These are phyloP conservation scores for Phengaris arion DNA, from an alignment of 2,888 invertebrate genomes.

Conservation along the genomic window DNA sequence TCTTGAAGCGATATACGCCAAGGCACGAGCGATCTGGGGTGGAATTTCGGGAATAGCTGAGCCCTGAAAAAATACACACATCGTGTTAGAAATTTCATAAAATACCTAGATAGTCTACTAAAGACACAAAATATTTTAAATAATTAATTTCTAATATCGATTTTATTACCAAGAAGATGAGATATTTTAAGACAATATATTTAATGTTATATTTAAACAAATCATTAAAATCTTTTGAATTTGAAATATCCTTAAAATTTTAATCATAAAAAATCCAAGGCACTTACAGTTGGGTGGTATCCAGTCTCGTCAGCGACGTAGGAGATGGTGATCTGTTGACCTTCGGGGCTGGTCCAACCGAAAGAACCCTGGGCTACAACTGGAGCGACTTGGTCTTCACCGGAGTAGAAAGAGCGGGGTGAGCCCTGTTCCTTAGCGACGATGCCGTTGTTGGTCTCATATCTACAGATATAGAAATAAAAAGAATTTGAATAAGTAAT, in stretches of 20 bases:
- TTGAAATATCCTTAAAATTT: too few relatives aligned
- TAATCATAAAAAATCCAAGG: neutral
- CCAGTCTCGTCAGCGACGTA: constrained; percentile 86
- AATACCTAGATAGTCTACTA: too few relatives aligned
- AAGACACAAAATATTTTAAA: neutral
- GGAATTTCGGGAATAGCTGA: constrained; percentile 14
- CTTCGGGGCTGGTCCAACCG: constrained; percentile 81
- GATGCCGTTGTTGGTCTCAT: constrained; percentile 82
- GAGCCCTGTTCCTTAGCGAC: constrained; percentile 78
- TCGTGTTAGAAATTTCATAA: too few relatives aligned
- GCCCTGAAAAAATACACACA: neutral
- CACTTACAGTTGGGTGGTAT: constrained; percentile 80
- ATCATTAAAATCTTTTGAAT: too few relatives aligned
- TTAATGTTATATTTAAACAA: too few relatives aligned
- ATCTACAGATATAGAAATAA: constrained; percentile 54
- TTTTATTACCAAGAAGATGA: neutral
- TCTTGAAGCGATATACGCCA: constrained; percentile 50
- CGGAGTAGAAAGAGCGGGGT: constrained; percentile 65
- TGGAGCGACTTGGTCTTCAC: constrained; percentile 59
- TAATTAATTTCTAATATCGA: neutral
- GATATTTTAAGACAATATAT: neutral
- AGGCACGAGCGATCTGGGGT: constrained; percentile 64
- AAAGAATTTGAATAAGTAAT: neutral
- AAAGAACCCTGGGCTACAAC: constrained; percentile 74
- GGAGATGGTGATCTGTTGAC: constrained; percentile 76